Conservation (phyloP, 1,140 invertebrate species). For the Amphibalanus amphitrite region DNA sequence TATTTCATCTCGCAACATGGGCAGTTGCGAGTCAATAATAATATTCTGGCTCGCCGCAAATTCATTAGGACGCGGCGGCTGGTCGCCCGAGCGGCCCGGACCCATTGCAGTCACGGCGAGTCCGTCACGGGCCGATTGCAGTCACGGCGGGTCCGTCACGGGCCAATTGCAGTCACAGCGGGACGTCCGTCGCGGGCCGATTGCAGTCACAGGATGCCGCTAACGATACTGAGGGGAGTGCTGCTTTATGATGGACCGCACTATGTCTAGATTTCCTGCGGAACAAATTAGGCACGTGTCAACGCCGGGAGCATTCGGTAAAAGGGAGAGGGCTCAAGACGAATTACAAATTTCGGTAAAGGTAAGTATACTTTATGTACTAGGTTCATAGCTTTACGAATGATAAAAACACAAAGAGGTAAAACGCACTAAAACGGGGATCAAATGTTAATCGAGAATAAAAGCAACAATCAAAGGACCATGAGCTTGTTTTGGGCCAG, state of each 20-base stretch:
- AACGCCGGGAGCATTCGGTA: not conserved
- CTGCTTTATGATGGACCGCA: constrained; percentile 1
- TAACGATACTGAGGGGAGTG: not conserved
- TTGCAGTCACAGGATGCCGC: too few species aligned
- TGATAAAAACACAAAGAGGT: not conserved
- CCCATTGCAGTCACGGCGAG: too few species aligned
- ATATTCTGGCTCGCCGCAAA: too few species aligned
- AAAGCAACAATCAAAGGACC: too few species aligned
- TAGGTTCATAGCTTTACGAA: not conserved
- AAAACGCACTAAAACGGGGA: not conserved
- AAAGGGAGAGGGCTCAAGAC: not conserved
- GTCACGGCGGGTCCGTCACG: too few species aligned
- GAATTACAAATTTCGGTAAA: not conserved
- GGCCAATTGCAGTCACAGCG: not conserved
- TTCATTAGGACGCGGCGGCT: too few species aligned
- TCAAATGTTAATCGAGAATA: not conserved
- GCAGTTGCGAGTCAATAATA: too few species aligned
- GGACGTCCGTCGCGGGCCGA: too few species aligned
- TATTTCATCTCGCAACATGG: too few species aligned
- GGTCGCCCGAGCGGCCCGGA: too few species aligned
- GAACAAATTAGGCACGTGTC: not conserved
- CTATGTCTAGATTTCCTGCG: not conserved
- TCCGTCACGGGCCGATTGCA: too few species aligned
- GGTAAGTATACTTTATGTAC: not conserved
- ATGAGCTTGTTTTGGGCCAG: not conserved